phyloP scores from a whole-genome alignment of 2,888 invertebrate genomes.

The Argynnis bischoffii region DNA sequence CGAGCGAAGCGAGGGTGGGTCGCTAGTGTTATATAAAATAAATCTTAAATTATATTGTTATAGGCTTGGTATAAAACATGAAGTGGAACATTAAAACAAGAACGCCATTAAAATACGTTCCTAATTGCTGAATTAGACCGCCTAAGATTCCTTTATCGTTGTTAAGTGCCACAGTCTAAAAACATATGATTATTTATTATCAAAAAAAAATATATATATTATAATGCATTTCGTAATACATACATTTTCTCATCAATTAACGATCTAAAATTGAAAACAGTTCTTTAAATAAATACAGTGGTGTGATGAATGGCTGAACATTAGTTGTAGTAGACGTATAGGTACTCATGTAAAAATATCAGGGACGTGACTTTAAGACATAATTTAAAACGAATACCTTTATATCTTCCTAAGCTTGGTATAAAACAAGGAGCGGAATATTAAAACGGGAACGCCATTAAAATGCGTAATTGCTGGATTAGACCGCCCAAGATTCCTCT shows the following conservation, averaged over 20 bases:
- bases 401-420: conserved; percentile 55
- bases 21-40: no score
- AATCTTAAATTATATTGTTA: no score
- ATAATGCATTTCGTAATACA: background rate
- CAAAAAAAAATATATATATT: background rate
- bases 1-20: no score
- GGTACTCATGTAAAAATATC: conserved; percentile 32
- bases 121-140: conserved; percentile 10
- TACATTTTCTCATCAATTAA: no score
- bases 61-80: no score
- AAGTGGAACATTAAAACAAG: background rate
- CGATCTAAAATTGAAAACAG: no score
- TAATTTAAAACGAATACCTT: conserved; percentile 44
- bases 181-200: background rate
- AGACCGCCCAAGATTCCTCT: conserved; percentile 78
- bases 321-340: background rate
- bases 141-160: background rate
- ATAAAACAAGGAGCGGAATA: conserved; percentile 79
- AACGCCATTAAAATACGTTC: conserved; percentile 10
- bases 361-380: conserved; percentile 35
- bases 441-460: conserved; percentile 80
- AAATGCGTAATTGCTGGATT: conserved; percentile 82
- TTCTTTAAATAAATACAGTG: no score
- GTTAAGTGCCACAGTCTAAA: background rate
- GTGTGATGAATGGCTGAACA: background rate